Percentiles rank a stretch among this genome's conserved stretches.
Evolutionary conservation across 2,888 invertebrate genomes (phyloP).

Genomic region (Eledone cirrhosa): DNA sequence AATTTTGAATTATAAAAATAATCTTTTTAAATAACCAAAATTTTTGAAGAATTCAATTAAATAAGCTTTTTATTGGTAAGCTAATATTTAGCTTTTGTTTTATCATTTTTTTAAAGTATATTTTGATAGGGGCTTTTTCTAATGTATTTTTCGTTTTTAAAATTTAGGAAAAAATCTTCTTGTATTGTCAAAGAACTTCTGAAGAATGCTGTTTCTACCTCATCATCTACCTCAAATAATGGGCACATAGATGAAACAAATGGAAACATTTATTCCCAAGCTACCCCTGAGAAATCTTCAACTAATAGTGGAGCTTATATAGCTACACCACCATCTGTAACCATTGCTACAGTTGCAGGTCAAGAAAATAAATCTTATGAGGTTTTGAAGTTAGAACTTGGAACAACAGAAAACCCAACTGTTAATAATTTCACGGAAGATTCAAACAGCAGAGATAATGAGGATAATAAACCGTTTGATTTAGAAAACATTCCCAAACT

Average conservation of each 20-base stretch:
- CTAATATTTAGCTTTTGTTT: no score
- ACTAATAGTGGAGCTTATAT: constrained; percentile 2
- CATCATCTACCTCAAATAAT: constrained; percentile 32
- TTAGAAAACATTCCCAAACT: constrained; percentile 47
- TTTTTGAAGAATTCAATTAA: no score
- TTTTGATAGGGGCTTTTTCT: no score
- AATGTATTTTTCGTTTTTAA: no score
- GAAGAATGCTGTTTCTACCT: constrained; percentile 45
- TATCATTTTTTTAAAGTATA: no score
- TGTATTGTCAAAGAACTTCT: constrained; percentile 60
- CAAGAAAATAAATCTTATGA: constrained; percentile 38
- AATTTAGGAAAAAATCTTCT: constrained; percentile 55
- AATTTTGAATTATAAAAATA: no score
- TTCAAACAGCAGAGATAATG: constrained; percentile 65
- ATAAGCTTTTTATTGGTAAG: no score
- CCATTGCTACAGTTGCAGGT: constrained; percentile 27
- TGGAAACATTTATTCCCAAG: not conserved
- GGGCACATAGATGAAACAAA: constrained; percentile 3
- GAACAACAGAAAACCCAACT: constrained; percentile 41
- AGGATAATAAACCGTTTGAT: constrained; percentile 38
- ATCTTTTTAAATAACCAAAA: no score
- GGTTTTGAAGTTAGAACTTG: constrained; percentile 43
- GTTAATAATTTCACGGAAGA: constrained; percentile 35
- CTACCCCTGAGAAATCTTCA: constrained; percentile 6
- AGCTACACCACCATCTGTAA: constrained; percentile 27